A percentile compares a stretch with the other conserved stretches of the same genome.
phyloP scores from a whole-genome alignment of 2,797 vertebrate species.

The Typhlichthys subterraneus region DNA sequence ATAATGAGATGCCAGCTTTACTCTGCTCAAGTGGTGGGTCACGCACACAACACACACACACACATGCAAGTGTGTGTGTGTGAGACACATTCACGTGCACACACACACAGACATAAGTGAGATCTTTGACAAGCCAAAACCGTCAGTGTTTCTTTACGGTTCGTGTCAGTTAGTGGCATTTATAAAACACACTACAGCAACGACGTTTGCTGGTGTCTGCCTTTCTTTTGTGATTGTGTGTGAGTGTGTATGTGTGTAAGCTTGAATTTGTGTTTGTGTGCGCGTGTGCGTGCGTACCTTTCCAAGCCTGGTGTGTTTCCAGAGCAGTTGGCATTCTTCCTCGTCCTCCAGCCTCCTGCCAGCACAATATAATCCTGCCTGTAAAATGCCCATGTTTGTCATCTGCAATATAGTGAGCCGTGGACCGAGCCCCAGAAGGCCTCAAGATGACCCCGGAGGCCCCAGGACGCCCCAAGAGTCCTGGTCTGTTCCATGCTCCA shows the following conservation, averaged over 20 bases:
- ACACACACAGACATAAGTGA: conserved; percentile 14
- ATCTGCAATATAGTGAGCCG: conserved; percentile 61
- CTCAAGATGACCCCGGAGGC: too few relatives aligned
- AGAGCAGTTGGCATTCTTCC: conserved; percentile 26
- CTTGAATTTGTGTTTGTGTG: conserved; percentile 3
- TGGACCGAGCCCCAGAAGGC: neutral
- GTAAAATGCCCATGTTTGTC: conserved; percentile 69
- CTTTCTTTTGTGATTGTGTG: conserved; percentile 6
- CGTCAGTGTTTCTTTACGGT: too few relatives aligned
- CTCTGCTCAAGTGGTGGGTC: conserved; percentile 50
- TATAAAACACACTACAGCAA: neutral
- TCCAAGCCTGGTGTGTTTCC: conserved; percentile 13
- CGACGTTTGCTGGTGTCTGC: neutral
- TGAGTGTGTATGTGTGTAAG: conserved; percentile 24
- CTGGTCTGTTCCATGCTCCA: conserved; percentile 47
- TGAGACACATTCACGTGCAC: conserved; percentile 19
- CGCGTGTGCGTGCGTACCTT: neutral
- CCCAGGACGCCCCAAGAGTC: neutral
- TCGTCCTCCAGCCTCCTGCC: conserved; percentile 48
- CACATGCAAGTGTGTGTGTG: conserved; percentile 25
- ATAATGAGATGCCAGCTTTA: conserved; percentile 63
- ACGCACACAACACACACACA: conserved; percentile 25
- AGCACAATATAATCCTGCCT: conserved; percentile 67
- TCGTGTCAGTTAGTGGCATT: neutral
- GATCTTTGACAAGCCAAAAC: too few relatives aligned